Conservation (phyloP, 92 coral and sea anemone species). For the Palythoa grandis region DNA sequence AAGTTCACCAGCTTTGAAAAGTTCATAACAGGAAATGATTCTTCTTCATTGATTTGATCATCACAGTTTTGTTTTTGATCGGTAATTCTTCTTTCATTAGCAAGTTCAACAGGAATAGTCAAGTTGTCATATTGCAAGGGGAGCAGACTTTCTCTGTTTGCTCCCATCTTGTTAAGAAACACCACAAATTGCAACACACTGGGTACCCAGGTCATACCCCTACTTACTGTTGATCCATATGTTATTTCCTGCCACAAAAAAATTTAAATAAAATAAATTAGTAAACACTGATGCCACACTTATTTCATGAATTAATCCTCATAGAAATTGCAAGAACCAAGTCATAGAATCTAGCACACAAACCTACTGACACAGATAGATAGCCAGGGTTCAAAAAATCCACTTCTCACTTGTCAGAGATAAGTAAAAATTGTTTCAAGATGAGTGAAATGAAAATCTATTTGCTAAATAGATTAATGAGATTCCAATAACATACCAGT, state of each 20-base stretch:
- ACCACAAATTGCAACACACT: slow-evolving; percentile 56
- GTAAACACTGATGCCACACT: no score
- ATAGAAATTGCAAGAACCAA: no score
- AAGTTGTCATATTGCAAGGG: slow-evolving; percentile 52
- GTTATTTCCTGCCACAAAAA: slow-evolving; percentile 56
- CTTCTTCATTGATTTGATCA: background rate
- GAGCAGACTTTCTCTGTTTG: slow-evolving; percentile 59
- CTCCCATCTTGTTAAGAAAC: slow-evolving; percentile 72
- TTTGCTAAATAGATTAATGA: no score
- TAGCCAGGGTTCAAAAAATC: no score
- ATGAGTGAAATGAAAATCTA: no score
- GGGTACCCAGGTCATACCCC: slow-evolving; percentile 87
- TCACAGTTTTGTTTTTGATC: background rate
- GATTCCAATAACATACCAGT: background rate
- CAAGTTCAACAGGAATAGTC: slow-evolving; percentile 15
- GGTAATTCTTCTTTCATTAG: background rate
- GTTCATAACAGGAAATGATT: slow-evolving; percentile 65
- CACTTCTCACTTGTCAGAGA: no score
- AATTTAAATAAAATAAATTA: background rate
- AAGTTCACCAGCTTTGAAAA: slow-evolving; percentile 80
- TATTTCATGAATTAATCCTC: no score
- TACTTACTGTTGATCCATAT: slow-evolving; percentile 55
- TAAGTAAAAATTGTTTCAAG: no score
- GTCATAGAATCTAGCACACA: no score
- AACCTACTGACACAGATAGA: no score